Evolutionary conservation across 2,888 invertebrate genomes (phyloP), one percentile per base, ranked within the genome.

Genomic region (Plagodis pulveraria): DNA sequence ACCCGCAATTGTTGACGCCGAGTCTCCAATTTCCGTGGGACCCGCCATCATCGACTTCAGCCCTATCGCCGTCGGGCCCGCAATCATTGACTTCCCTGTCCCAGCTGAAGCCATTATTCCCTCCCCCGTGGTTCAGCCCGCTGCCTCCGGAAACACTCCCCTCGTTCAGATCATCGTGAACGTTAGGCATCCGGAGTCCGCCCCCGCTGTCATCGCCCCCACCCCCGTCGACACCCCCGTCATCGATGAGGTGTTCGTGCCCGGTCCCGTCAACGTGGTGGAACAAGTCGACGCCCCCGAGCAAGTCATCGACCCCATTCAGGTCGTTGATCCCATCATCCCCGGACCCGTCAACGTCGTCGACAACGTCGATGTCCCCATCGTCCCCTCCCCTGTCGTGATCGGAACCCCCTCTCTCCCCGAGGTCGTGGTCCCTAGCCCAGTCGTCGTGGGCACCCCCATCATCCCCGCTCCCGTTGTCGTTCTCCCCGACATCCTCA

Each of bases 81-180:
- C 56, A 10, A 54, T 66, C 11, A 48, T 58, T 45, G 58, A 58
- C 12, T 34, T 38, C 45, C 50, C 53, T 36, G 7, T 45, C 35
- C 54, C 61, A 34, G 43, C 11, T 12, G 50, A 35, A 72, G 82
- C 80, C 56, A 45, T 56, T 44, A 53, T 50, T 10, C 58, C 62
- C 45, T 43, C 53, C 54, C 41, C 62, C 12, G 56, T 61, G 32
- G 57, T 55, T 46, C 10, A 35, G 51, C 54, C 62, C 47, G 41
- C 68, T 11, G 72, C 71, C 47, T 65, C 66, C 54, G 50, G 56
- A 53, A 56, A 51, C 43, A 54, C 72, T 62, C 75, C 76, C 35
- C 69, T 78, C 41, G 77, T 81, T 42, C 78, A 80, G 70, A 76
- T 82, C 69, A 73, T 81, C 72, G 51, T 81, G 66, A 81, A 80